Conservation (phyloP, 1,140 invertebrate species). For the Antheraea mylitta region DNA sequence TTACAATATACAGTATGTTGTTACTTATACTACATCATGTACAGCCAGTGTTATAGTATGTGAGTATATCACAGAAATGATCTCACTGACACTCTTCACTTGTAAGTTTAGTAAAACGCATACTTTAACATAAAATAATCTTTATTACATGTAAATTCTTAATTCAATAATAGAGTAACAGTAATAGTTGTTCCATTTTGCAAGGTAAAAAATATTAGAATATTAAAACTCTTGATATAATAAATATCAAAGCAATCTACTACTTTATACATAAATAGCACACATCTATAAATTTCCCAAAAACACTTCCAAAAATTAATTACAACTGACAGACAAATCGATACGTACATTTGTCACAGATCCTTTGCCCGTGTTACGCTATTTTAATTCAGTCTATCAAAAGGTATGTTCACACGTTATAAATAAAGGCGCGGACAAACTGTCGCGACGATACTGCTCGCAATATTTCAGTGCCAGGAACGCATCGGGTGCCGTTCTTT, state of each 20-base stretch:
- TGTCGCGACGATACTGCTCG: slow-evolving; percentile 60
- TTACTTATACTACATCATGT: too few species aligned
- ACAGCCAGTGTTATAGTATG: too few species aligned
- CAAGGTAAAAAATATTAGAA: too few species aligned
- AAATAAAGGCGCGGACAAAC: slow-evolving; percentile 53
- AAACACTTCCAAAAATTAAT: slow-evolving; percentile 35
- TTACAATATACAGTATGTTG: too few species aligned
- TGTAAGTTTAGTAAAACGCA: too few species aligned
- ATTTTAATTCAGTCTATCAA: slow-evolving; percentile 66
- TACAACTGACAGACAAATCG: slow-evolving; percentile 47
- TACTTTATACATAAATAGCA: not conserved
- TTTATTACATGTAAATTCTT: too few species aligned
- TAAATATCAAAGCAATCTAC: not conserved
- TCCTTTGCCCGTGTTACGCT: slow-evolving; percentile 31
- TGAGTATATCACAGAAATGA: too few species aligned
- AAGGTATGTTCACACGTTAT: slow-evolving; percentile 56
- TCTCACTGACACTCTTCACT: too few species aligned
- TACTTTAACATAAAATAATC: too few species aligned
- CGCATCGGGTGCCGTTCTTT: slow-evolving; percentile 22
- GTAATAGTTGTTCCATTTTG: too few species aligned
- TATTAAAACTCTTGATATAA: too few species aligned
- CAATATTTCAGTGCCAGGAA: slow-evolving; percentile 65
- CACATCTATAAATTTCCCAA: slow-evolving; percentile 11
- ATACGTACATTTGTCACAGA: slow-evolving; percentile 43
- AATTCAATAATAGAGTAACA: too few species aligned